Percentiles rank a stretch among this genome's conserved stretches.
phyloP scores from a whole-genome alignment of 2,888 invertebrate genomes.

The Diarsia mendica region DNA sequence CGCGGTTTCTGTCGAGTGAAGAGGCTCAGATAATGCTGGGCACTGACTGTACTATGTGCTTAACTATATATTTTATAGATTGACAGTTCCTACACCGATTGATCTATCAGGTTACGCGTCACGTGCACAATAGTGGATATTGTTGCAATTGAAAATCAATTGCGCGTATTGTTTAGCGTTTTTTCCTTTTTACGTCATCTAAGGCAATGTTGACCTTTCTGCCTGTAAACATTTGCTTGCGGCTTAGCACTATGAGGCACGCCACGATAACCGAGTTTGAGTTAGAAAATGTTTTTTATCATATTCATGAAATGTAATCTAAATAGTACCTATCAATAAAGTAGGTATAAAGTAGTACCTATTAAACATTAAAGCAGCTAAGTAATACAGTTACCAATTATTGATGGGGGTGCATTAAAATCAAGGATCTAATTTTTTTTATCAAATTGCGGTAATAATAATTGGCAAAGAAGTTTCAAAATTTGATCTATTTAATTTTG shows the following conservation, averaged over 20 bases:
- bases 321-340: not conserved
- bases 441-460: no score
- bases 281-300: not conserved
- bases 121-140: slow-evolving; percentile 35
- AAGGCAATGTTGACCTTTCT: slow-evolving; percentile 35
- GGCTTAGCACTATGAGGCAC: slow-evolving; percentile 12
- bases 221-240: slow-evolving; percentile 44
- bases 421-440: no score
- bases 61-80: slow-evolving; percentile 13
- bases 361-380: not conserved
- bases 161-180: slow-evolving; percentile 35
- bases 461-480: no score
- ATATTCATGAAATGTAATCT: not conserved
- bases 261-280: slow-evolving; percentile 14
- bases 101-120: slow-evolving; percentile 32
- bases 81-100: not conserved
- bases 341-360: not conserved
- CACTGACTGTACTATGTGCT: not conserved
- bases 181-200: slow-evolving; percentile 52
- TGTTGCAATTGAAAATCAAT: slow-evolving; percentile 34
- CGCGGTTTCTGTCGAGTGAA: no score
- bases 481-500: no score
- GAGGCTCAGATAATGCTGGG: no score
- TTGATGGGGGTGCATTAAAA: no score
- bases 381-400: no score